Conservation (phyloP, 2,797 vertebrate genomes). For the Halcyon leucocephala region DNA sequence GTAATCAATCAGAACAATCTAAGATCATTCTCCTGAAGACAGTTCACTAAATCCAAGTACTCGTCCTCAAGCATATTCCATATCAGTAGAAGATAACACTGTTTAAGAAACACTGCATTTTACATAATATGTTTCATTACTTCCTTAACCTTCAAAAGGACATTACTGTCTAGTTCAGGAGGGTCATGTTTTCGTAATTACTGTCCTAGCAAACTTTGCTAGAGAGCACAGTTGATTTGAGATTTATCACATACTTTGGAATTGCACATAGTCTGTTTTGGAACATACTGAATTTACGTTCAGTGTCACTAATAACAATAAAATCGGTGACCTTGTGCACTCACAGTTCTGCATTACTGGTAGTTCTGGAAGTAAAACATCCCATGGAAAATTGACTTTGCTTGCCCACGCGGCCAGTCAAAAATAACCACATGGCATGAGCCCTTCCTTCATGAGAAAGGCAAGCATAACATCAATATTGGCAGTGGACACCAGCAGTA, state of each 20-base stretch:
- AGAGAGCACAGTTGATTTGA: neutral
- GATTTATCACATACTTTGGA: neutral
- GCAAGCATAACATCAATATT: neutral
- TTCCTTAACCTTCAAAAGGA: neutral
- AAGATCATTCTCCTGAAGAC: neutral
- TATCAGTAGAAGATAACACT: neutral
- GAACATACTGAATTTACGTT: neutral
- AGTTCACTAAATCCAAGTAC: neutral
- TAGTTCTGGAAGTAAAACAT: neutral
- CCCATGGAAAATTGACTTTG: neutral
- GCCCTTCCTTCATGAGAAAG: neutral
- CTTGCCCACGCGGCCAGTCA: neutral
- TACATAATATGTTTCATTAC: neutral
- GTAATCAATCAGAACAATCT: neutral
- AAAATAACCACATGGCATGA: neutral
- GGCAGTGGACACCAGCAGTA: neutral
- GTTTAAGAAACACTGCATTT: neutral
- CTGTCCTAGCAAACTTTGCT: neutral
- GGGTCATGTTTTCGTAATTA: neutral
- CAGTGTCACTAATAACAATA: neutral
- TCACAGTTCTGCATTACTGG: neutral
- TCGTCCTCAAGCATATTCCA: neutral
- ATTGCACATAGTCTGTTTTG: neutral
- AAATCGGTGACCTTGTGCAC: fast-evolving
- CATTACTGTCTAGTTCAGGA: neutral